Conservation (phyloP, 2,888 invertebrate species). For the Agrotis puta region DNA sequence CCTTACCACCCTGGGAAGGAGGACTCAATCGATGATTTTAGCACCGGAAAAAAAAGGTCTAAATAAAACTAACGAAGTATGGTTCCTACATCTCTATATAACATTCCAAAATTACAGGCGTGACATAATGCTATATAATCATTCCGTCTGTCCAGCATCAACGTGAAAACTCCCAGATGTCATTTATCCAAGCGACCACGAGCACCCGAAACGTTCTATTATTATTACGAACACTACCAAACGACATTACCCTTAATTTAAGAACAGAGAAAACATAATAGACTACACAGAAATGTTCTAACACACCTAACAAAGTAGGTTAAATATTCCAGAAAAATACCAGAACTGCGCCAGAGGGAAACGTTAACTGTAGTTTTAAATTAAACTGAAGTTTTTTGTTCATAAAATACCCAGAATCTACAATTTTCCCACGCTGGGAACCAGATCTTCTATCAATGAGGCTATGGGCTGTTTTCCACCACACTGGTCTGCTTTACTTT, state of each 20-base stretch:
- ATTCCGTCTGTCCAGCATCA: no score
- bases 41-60: no score
- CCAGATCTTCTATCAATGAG: no score
- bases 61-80: no score
- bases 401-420: not conserved
- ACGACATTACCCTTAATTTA: conserved; percentile 32
- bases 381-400: not conserved
- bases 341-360: not conserved
- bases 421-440: no score
- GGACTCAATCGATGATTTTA: no score
- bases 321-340: conserved; percentile 23
- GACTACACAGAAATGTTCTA: conserved; percentile 12
- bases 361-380: conserved; percentile 10
- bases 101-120: no score
- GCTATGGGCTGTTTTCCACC: no score
- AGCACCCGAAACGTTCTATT: not conserved
- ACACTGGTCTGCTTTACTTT: no score
- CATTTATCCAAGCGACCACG: not conserved
- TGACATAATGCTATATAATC: no score
- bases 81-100: no score
- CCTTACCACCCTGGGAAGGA: no score
- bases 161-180: conserved; percentile 9
- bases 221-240: conserved; percentile 15
- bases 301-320: conserved; percentile 9
- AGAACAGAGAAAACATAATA: conserved; percentile 25